Percentiles rank a stretch among this genome's conserved stretches.
Evolutionary conservation across 1,140 invertebrate species (phyloP).

Genomic region (Meloidogyne floridensis): DNA sequence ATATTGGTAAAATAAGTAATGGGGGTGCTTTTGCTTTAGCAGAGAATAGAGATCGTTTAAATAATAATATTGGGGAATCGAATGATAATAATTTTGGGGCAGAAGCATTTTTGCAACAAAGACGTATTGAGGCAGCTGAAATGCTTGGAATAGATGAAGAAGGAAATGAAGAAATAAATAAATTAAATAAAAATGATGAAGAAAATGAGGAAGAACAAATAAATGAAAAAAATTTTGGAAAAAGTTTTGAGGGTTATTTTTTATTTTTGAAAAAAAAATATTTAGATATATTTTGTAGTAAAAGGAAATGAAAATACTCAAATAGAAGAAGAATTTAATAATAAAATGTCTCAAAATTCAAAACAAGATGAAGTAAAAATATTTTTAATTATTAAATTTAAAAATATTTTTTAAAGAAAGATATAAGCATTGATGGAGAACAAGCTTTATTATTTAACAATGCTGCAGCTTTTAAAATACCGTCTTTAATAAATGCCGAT

Average conservation of each 20-base stretch:
- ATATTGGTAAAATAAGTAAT: not conserved
- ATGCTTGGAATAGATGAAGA: not conserved
- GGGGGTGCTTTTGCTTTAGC: not conserved
- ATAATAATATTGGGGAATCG: not conserved
- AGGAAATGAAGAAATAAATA: not conserved
- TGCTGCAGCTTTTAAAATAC: slow-evolving; percentile 2
- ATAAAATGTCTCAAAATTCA: not conserved
- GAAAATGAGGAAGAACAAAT: not conserved
- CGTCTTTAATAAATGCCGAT: not conserved
- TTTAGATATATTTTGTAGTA: too few species aligned
- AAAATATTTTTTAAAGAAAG: not conserved
- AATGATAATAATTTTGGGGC: not conserved
- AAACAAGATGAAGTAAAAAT: not conserved
- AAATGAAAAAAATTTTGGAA: not conserved
- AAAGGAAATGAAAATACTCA: too few species aligned
- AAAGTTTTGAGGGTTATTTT: not conserved
- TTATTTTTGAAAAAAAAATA: too few species aligned
- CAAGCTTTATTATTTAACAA: not conserved
- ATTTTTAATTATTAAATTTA: not conserved
- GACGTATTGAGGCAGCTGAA: not conserved
- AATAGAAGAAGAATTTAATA: too few species aligned
- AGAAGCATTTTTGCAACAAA: not conserved
- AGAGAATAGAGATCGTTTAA: not conserved
- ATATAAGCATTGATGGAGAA: not conserved
- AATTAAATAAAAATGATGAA: not conserved